Conservation (phyloP, 2,888 invertebrate species). For the Hanleya hanleyi region DNA sequence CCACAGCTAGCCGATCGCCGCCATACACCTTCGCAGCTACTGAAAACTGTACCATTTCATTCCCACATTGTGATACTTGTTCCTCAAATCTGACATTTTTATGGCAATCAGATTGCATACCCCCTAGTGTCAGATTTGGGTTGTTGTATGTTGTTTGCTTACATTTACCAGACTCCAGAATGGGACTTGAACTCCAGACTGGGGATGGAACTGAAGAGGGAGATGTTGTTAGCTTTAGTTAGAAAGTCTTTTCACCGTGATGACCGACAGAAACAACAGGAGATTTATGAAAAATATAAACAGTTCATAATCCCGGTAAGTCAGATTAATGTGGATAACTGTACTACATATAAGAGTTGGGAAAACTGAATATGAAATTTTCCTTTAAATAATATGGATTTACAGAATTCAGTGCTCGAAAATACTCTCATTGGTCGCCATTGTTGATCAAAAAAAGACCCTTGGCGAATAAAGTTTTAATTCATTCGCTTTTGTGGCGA, state of each 20-base stretch:
- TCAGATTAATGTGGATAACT: constrained; percentile 42
- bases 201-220: constrained; percentile 88
- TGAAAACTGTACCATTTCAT: too few relatives aligned
- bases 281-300: constrained; percentile 85
- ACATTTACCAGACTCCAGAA: constrained; percentile 83
- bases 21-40: too few relatives aligned
- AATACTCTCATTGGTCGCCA: too few relatives aligned
- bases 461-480: too few relatives aligned
- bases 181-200: constrained; percentile 91
- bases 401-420: too few relatives aligned
- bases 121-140: too few relatives aligned
- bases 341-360: background rate
- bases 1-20: too few relatives aligned
- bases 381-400: background rate
- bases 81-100: background rate
- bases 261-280: constrained; percentile 80
- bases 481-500: too few relatives aligned
- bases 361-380: background rate
- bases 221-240: constrained; percentile 82
- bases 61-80: background rate
- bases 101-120: too few relatives aligned
- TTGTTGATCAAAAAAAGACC: too few relatives aligned
- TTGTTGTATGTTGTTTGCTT: too few relatives aligned
- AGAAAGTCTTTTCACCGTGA: constrained; percentile 78
- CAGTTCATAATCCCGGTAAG: constrained; percentile 88